Base-by-base conservation (phyloP, 2,797 vertebrate genomes). In the Pagetopsis macropterus region DNA sequence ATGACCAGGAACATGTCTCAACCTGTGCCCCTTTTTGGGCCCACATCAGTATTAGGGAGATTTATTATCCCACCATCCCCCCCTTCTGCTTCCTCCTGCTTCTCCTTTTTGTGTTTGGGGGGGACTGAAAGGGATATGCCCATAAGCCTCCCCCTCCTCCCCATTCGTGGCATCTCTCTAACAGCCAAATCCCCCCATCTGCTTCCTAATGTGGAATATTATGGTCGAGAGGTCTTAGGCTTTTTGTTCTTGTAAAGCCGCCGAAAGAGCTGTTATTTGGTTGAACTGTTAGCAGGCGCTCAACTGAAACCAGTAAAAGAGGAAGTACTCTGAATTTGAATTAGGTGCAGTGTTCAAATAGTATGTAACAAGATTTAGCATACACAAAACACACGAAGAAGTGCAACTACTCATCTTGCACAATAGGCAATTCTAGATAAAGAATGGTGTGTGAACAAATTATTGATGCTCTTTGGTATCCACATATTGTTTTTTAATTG, bases 11-110 rank as follows among this genome's bases (percentile, higher is more conserved):
- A 82, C 88, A 79, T 78, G 88, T 85, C 78, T 76, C 52, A 82
- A 89, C 85, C 59, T 79, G 87, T 87, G 6, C 49, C 77, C 73
- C 76, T 40, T 46, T 78, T 69, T 40, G 56, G 76, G 69, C 77
- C 81, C 74, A 81, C 75, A 58, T 80, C 59, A 81, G 81, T 84
- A 80, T 88, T 87, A 14, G 84, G 73, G 76, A 81, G 83, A 78
- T 82, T 84, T 86, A 84, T 81, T 70, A 74, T 55, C 50, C 57
- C 50, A 40, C 56, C 62, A 59, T 21, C 78, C 81, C 81, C 81
- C 72, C 70, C 40, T 56, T 27, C 60, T 72, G 59, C 73, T 75
- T 78, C 56, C 62, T 52, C 68, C 71, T 82, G 48, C 65, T 55
- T 66, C 46, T 63, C 52, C 69, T 82, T 83, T 83, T 81, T 86